These are phyloP conservation scores for Bungarus multicinctus DNA, from an alignment of 2,113 vertebrate species.

Conservation along the genomic window DNA sequence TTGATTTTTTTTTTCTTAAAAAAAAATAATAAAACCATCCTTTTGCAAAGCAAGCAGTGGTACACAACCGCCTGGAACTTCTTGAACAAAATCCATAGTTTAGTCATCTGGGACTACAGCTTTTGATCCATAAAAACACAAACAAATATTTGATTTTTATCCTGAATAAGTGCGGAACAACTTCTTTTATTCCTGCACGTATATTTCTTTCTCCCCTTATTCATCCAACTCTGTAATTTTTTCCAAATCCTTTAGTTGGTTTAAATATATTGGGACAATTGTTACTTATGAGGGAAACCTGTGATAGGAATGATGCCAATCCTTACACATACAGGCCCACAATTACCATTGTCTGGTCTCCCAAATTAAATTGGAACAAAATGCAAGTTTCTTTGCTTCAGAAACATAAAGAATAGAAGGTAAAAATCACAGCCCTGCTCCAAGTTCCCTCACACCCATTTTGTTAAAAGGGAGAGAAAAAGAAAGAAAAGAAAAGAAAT, in stretches of 20 bases:
- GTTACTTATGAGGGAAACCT: not conserved
- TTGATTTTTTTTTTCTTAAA: not conserved
- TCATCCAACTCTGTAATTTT: not conserved
- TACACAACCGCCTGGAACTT: slow-evolving; percentile 11
- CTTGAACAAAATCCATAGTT: slow-evolving; percentile 18
- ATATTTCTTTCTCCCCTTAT: not conserved
- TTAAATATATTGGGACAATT: not conserved
- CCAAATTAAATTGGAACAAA: not conserved
- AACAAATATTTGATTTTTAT: not conserved
- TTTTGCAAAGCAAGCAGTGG: not conserved
- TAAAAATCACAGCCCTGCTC: not conserved
- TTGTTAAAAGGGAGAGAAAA: not conserved
- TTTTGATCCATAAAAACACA: slow-evolving; percentile 33
- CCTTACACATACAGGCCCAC: not conserved
- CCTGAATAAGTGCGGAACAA: not conserved
- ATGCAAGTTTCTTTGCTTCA: not conserved
- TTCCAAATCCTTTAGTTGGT: not conserved
- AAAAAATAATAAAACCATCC: not conserved
- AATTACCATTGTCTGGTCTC: not conserved
- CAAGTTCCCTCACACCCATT: not conserved
- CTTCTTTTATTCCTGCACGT: not conserved
- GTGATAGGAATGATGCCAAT: not conserved
- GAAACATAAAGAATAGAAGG: not conserved
- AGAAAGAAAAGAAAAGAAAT: not conserved
- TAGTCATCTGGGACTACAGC: not conserved